Percentiles rank a stretch among this genome's conserved stretches.
Conservation (phyloP, 23 tunicate genomes). For the Phallusia fumigata region DNA sequence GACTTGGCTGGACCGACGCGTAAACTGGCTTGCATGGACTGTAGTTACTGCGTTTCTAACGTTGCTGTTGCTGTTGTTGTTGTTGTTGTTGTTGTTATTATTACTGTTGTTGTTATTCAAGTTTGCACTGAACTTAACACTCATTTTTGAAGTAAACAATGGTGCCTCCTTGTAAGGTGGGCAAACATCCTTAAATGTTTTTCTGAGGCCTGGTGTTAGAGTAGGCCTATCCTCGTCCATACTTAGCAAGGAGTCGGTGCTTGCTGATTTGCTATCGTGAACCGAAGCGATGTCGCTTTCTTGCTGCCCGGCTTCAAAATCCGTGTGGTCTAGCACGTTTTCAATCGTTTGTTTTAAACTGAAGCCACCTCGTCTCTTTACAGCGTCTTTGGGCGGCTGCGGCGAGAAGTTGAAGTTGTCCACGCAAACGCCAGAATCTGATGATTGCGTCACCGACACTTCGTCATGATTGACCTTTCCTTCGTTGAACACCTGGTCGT, state of each 20-base stretch:
- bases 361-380: slow-evolving; percentile 33
- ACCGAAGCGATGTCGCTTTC: background rate
- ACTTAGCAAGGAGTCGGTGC: background rate
- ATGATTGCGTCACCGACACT: slow-evolving; percentile 19
- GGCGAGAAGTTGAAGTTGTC: slow-evolving; percentile 8
- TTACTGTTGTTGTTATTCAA: background rate
- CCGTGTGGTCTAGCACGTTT: background rate
- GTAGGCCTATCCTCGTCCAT: background rate
- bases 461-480: background rate
- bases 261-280: background rate
- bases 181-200: background rate
- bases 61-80: slow-evolving; percentile 14
- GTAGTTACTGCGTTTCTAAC: background rate
- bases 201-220: background rate
- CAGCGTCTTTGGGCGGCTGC: background rate
- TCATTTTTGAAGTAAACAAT: background rate
- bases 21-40: background rate
- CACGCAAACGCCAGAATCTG: slow-evolving; percentile 37
- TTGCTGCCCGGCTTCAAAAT: background rate
- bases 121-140: background rate
- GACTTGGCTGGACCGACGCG: slow-evolving; percentile 20
- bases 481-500: background rate
- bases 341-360: slow-evolving; percentile 11
- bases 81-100: background rate
- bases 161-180: slow-evolving; percentile 5